Evolutionary conservation across 2,888 invertebrate species (phyloP), one percentile per base, ranked within the genome.

Genomic region (Proisotoma minuta): DNA sequence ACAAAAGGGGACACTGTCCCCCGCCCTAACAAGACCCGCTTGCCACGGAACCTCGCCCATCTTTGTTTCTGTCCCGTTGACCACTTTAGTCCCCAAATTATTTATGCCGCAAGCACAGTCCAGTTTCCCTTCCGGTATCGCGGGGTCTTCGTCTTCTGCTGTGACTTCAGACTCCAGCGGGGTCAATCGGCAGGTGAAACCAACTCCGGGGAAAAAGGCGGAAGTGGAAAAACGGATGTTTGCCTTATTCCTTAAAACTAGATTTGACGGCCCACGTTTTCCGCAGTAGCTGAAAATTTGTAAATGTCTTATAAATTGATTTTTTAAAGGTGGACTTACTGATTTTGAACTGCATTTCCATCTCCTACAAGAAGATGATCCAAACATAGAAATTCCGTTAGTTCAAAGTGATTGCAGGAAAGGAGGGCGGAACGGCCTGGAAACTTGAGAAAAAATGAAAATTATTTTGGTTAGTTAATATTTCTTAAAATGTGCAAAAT

Each of bases 1-100:
- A 70, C 80, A 80, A 51, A 73, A 72, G n/a, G 73, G 73, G 0
- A 34, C 24, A 1, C 20, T 40, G 5, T 64, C 57, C 8, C 68
- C 70, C 39, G 54, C 62, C 18, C 71, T 54, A 8, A 72, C 71
- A 3, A 73, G 47, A 2, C 70, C 72, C 12, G 69, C 69, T 60
- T 67, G 66, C 73, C 73, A 73, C 1, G 67, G 70, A 43, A 68
- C 68, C 51, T 65, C 64, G 2, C 65, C 63, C 18, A 68, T 59
- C 15, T 26, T 2, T 0, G 72, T 60, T 29, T 59, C 54, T 20
- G 57, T 40, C 4, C 73, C 73, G 8, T 62, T 62, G 1, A 70
- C 62, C 8, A 73, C 62, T 60, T 65, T 71, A 5, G 34, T 43
- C 4, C 23, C 53, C 1, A 57, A 51, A 3, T 48, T 43, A 4